Evolutionary conservation across 30 jellyfish, hydroid and myxozoan genomes (phyloP), one percentile per base, ranked within the genome.

Genomic region (Pelagia noctiluca): DNA sequence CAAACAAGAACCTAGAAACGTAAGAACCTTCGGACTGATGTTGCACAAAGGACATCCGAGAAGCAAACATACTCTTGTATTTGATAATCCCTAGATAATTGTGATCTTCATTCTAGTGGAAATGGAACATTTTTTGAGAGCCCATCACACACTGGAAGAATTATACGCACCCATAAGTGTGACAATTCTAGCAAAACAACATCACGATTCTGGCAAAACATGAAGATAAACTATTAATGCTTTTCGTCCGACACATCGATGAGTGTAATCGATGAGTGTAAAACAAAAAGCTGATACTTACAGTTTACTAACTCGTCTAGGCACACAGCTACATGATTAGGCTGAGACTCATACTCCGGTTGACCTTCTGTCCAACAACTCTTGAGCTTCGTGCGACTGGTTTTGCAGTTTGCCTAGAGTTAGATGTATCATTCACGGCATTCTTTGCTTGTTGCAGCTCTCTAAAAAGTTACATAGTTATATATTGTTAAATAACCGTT

Each of bases 291-390:
- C 78, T 22, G 78, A 64, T 18, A 2, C 30, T 64, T 2, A 61
- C 28, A 61, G 34, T 25, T 23, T 61, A n/a, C 25, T 10, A 71
- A 33, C 70, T 30, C 65, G 47, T 11, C 32, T 11, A 10, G 28
- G 5, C 32, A 23, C 8, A 47, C 26, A 13, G 5, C 21, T 53
- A 91, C 96, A 91, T 91, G 48, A 91, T 91, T 2, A 91, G 87
- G 33, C 98, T 91, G 50, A 91, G 31, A 64, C 98, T 91, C 96
- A 91, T 77, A 69, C 98, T 91, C 7, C 98, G 86, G 33, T 86
- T 84, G 76, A 85, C 94, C 80, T 79, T 91, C 36, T 91, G 91
- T 3, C 98, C 98, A 54, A 91, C 88, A 13, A 80, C 35, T 46
- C 98, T 86, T 53, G 84, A 38, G 34, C 85, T 71, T 47, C 78